A percentile compares a stretch with the other conserved stretches of the same genome.
These are phyloP conservation scores for Colinus virginianus DNA, from an alignment of 2,113 vertebrate genomes.

Conservation along the genomic window DNA sequence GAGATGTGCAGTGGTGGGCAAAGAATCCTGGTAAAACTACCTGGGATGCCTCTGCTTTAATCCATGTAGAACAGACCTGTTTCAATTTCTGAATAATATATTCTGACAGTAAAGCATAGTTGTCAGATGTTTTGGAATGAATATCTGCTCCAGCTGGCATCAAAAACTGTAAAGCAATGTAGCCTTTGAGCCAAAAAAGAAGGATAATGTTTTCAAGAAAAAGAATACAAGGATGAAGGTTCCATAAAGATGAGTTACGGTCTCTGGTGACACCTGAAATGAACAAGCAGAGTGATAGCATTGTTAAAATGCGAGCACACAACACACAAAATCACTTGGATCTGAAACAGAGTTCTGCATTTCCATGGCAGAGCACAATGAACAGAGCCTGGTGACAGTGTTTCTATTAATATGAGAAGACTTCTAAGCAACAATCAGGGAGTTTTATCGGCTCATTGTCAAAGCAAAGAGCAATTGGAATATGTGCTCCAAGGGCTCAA, in stretches of 20 bases:
- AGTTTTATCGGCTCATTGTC: not conserved
- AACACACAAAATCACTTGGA: not conserved
- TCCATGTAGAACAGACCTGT: accelerated
- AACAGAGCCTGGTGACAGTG: not conserved
- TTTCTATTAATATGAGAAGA: not conserved
- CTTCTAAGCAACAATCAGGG: not conserved
- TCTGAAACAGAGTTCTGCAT: not conserved
- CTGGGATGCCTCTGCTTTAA: not conserved
- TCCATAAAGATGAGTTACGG: not conserved
- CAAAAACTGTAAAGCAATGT: not conserved
- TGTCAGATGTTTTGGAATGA: not conserved
- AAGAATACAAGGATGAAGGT: not conserved
- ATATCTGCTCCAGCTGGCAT: not conserved
- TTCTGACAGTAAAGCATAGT: not conserved
- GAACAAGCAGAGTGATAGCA: not conserved
- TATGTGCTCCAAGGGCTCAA: accelerated
- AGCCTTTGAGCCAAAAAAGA: not conserved
- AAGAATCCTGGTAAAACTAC: not conserved
- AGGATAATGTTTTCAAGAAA: not conserved
- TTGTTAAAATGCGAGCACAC: not conserved
- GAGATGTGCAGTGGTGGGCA: not conserved
- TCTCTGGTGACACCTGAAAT: not conserved
- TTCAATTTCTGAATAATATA: not conserved
- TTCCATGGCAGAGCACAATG: not conserved
- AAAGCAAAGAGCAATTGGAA: not conserved